phyloP scores from a whole-genome alignment of 2,113 vertebrate genomes.

The Trematomus loennbergii region DNA sequence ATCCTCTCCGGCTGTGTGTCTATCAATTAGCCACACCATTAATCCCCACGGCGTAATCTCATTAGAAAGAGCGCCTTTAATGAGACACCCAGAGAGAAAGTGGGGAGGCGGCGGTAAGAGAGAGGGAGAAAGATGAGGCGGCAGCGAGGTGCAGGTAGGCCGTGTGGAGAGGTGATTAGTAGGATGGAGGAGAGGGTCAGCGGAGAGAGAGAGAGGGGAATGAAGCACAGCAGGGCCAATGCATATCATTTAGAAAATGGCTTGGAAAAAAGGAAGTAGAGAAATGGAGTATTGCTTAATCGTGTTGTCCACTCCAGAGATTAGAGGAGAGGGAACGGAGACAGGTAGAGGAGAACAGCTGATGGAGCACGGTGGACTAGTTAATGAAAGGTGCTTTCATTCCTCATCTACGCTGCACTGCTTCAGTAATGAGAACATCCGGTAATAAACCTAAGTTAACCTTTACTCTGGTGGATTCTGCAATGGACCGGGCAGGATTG shows the following conservation, averaged over 20 bases:
- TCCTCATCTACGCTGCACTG: conserved; percentile 39
- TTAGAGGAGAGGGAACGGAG: conserved; percentile 16
- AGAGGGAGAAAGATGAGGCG: conserved; percentile 66
- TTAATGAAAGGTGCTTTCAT: conserved; percentile 56
- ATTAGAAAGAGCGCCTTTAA: conserved; percentile 84
- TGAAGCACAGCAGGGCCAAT: conserved; percentile 45
- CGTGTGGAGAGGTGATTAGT: conserved; percentile 70
- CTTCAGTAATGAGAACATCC: conserved; percentile 53
- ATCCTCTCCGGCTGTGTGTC: conserved; percentile 82
- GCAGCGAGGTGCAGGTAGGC: conserved; percentile 66
- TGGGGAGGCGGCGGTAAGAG: conserved; percentile 41
- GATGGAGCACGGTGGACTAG: conserved; percentile 27
- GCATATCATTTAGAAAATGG: conserved; percentile 60
- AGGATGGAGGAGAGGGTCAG: conserved; percentile 63
- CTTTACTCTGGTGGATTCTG: conserved; percentile 46
- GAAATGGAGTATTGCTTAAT: conserved; percentile 18
- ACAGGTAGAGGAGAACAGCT: conserved; percentile 26
- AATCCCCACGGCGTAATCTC: conserved; percentile 85
- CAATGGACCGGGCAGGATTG: neutral
- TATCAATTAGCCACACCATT: conserved; percentile 87
- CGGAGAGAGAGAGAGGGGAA: conserved; percentile 5
- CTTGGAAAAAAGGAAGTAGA: conserved; percentile 26
- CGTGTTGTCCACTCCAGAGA: conserved; percentile 11
- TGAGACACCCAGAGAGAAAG: conserved; percentile 79
- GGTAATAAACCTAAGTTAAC: conserved; percentile 61